Conservation (phyloP, 1,140 invertebrate genomes). For the Daktulosphaira vitifoliae region DNA sequence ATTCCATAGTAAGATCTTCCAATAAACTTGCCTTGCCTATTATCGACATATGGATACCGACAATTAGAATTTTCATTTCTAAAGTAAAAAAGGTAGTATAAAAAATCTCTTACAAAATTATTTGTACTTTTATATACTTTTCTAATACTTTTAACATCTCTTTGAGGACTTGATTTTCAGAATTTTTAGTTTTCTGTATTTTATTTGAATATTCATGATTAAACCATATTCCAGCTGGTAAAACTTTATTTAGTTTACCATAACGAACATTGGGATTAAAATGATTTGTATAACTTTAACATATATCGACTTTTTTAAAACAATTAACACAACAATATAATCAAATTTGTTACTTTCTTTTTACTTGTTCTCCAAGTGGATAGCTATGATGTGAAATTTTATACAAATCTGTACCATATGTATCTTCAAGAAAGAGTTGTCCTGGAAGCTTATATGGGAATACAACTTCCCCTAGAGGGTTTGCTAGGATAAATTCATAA, state of each 20-base stretch:
- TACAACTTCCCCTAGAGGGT: not conserved
- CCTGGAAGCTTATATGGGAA: not conserved
- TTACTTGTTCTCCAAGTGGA: not conserved
- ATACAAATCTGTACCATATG: not conserved
- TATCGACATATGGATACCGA: constrained; percentile 4
- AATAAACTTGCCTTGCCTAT: not conserved
- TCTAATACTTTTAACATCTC: not conserved
- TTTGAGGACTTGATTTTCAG: not conserved
- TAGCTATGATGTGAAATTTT: not conserved
- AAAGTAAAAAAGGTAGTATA: not conserved
- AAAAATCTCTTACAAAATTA: too few relatives aligned
- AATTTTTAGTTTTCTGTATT: not conserved
- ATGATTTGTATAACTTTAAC: not conserved
- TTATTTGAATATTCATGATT: not conserved
- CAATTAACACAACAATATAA: not conserved
- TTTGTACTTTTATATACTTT: too few relatives aligned
- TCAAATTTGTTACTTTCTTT: not conserved
- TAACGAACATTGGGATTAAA: constrained; percentile 1
- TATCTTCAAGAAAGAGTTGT: not conserved
- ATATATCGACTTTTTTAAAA: too few relatives aligned
- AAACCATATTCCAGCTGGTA: constrained; percentile 15
- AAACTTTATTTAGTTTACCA: not conserved
- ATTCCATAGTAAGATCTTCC: not conserved
- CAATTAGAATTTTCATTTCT: not conserved
- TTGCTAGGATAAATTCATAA: too few relatives aligned